These are phyloP conservation scores for Erebia epiphron DNA, from an alignment of 2,888 invertebrate species.

Conservation along the genomic window DNA sequence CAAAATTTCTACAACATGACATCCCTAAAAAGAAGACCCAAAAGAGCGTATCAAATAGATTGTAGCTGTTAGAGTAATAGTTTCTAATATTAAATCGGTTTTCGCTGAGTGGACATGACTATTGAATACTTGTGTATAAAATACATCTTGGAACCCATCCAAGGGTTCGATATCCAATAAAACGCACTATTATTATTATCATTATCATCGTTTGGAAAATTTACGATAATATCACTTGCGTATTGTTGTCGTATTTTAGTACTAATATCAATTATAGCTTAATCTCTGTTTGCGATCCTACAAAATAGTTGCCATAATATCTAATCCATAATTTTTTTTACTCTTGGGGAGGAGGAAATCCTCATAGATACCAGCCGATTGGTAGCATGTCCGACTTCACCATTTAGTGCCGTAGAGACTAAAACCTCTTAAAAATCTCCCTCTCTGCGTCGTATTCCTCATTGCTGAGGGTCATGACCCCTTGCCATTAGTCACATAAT, in stretches of 20 bases:
- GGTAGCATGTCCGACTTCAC: no score
- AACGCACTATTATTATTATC: slow-evolving; percentile 21
- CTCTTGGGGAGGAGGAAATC: no score
- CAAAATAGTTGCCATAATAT: no score
- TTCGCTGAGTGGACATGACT: slow-evolving; percentile 23
- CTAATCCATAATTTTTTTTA: no score
- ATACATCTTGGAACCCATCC: slow-evolving; percentile 11
- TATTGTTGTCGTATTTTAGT: slow-evolving; percentile 14
- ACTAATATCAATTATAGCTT: neutral
- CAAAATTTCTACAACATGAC: neutral
- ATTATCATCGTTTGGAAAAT: slow-evolving; percentile 17
- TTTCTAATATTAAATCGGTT: slow-evolving; percentile 20
- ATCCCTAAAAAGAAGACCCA: neutral
- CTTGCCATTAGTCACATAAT: no score
- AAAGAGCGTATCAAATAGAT: slow-evolving; percentile 7
- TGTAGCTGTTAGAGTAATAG: slow-evolving; percentile 9
- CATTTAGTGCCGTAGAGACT: no score
- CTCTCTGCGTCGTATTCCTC: no score
- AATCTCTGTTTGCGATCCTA: no score
- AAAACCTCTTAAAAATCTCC: no score
- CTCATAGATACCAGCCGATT: no score
- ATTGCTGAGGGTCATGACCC: no score
- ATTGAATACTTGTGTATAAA: slow-evolving; percentile 17
- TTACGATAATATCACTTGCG: slow-evolving; percentile 16
- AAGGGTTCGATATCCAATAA: slow-evolving; percentile 18